phyloP scores from a whole-genome alignment of 2,113 vertebrate species.

The Redunca redunca region DNA sequence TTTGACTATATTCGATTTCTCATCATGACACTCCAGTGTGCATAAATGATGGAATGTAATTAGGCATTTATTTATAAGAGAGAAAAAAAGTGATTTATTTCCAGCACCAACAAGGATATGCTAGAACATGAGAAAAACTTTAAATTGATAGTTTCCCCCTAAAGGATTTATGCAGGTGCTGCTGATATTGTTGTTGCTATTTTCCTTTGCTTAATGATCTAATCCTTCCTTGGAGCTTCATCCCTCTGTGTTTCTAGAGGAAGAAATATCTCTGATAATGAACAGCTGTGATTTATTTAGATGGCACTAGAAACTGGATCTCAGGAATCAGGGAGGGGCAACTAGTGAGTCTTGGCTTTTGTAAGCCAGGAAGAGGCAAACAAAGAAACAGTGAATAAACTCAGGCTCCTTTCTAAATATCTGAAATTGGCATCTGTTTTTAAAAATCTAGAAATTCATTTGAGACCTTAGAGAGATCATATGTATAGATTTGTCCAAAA shows the following conservation, averaged over 20 bases:
- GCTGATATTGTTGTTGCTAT: not conserved
- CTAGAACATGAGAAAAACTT: not conserved
- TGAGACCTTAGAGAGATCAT: not conserved
- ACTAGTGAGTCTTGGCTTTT: not conserved
- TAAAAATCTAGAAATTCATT: not conserved
- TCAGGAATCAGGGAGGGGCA: not conserved
- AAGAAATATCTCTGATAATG: not conserved
- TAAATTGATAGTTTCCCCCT: not conserved
- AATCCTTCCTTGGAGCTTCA: conserved; percentile 16
- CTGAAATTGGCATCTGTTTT: not conserved
- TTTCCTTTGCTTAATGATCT: conserved; percentile 22
- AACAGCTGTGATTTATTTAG: conserved; percentile 19
- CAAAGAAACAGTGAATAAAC: not conserved
- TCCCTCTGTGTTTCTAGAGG: not conserved
- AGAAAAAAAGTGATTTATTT: conserved; percentile 13
- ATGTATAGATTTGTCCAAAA: not conserved
- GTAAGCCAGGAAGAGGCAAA: not conserved
- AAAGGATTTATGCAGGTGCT: not conserved
- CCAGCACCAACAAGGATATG: not conserved
- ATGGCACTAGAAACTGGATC: not conserved
- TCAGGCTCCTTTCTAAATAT: not conserved
- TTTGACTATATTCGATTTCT: not conserved
- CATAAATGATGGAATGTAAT: not conserved
- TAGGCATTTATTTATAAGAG: not conserved
- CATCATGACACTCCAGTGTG: not conserved